Conservation (phyloP, 2,888 invertebrate genomes). For the Oxytorus armatus region DNA sequence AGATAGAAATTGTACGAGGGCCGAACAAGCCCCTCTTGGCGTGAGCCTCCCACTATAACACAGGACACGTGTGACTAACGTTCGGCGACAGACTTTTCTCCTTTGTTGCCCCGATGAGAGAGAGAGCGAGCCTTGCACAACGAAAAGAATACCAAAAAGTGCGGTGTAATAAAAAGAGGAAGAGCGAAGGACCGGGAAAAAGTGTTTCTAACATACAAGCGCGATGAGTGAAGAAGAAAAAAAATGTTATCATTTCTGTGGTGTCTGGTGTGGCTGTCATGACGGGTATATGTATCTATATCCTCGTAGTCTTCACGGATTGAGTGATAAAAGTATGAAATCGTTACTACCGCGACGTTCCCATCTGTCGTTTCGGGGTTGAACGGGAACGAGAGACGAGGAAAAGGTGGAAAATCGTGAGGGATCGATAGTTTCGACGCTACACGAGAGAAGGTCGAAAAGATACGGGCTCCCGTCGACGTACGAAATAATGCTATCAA, state of each 20-base stretch:
- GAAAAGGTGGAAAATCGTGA: conserved; percentile 32
- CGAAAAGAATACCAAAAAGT: conserved; percentile 29
- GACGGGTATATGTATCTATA: conserved; percentile 2
- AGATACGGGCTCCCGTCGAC: conserved; percentile 56
- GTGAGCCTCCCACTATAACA: conserved; percentile 51
- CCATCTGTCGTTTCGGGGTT: conserved; percentile 32
- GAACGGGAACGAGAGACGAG: neutral
- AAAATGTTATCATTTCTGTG: conserved; percentile 30
- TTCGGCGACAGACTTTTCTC: conserved; percentile 55
- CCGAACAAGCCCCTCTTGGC: conserved; percentile 61
- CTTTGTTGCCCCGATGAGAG: conserved; percentile 57
- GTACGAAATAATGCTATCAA: conserved; percentile 72
- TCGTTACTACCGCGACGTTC: conserved; percentile 43
- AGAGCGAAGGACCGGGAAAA: conserved; percentile 22
- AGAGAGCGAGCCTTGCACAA: conserved; percentile 28
- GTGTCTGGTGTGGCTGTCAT: neutral
- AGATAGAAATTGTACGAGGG: conserved; percentile 30
- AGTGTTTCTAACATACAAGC: conserved; percentile 57
- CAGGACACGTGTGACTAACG: conserved; percentile 58
- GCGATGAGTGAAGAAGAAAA: conserved; percentile 34
- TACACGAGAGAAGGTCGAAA: conserved; percentile 31
- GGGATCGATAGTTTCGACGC: conserved; percentile 42
- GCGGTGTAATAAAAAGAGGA: conserved; percentile 8
- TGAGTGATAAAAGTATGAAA: conserved; percentile 54
- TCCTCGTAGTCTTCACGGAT: conserved; percentile 8